Base-by-base conservation (phyloP, 2,113 vertebrate species). In the Calidris pugnax region DNA sequence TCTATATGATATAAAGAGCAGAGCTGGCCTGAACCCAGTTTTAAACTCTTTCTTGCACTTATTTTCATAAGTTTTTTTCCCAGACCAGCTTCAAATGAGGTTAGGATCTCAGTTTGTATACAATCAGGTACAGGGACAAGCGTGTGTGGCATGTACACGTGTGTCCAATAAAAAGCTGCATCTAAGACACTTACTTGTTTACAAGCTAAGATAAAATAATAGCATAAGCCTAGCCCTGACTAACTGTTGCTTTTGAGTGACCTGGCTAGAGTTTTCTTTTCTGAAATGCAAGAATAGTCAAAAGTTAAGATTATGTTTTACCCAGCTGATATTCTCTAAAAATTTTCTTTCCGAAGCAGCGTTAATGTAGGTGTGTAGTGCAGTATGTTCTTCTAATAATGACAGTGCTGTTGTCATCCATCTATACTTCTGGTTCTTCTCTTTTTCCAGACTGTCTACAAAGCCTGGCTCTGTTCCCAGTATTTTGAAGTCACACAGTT, bases 381-480 rank as follows among this genome's bases (percentile, higher is more conserved):
- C 86, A 68, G 26, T 50, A 18, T 74, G 92, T 91, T 71, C 90
- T 90, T 90, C 81, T 35, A 47, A 53, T 85, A 57, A 85, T 87
- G 76, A 39, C 66, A 68, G 30, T 85, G 45, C 35, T 50, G 62
- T 79, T 86, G 78, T 94, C 87, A 92, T 79, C 75, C 74, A 93
- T 93, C 94, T 95, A 64, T 93, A 66, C 76, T 91, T 94, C 85
- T 92, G 96, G 56, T 95, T 96, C 73, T 96, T 96, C 71, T 97
- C 87, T 97, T 85, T 95, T 98, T 97, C 60, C 98, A 99, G 99
- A 98, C 98, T 98, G 99, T 99, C 98, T 99, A 99, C 98, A 99
- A 99, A 98, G 99, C 99, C 98, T 99, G 99, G 99, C 99, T 99
- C 97, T 99, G 99, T 98, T 99, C 99, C 98, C 99, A 99, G 98